These are phyloP conservation scores for Poecilia gillii DNA, from an alignment of 2,797 vertebrate genomes.

Conservation along the genomic window DNA sequence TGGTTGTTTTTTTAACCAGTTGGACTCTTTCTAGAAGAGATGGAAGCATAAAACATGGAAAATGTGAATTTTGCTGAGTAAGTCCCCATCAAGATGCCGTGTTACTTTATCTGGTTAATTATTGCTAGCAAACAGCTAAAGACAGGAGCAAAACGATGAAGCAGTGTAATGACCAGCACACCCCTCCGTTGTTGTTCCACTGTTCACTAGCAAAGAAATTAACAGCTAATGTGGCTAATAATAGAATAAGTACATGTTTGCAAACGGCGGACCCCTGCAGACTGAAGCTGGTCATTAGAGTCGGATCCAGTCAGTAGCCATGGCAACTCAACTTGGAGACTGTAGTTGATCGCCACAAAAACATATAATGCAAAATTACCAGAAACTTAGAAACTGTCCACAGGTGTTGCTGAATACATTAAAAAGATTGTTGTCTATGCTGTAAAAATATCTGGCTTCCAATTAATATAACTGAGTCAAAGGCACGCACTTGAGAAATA, in stretches of 20 bases:
- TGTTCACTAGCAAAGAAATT: not conserved
- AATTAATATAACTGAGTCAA: not conserved
- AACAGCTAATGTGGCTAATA: not conserved
- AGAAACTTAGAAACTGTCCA: not conserved
- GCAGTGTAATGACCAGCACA: not conserved
- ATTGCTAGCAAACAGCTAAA: not conserved
- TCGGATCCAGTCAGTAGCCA: not conserved
- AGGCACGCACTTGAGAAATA: not conserved
- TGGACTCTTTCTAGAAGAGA: not conserved
- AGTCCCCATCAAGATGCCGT: no score
- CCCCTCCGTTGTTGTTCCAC: not conserved
- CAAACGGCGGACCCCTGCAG: not conserved
- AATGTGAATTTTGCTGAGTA: no score
- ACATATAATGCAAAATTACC: not conserved
- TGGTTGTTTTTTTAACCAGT: no score
- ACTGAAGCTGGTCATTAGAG: not conserved
- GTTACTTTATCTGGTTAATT: no score
- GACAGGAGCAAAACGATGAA: not conserved
- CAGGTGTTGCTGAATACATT: not conserved
- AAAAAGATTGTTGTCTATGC: not conserved
- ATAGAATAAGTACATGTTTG: not conserved
- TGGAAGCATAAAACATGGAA: not conserved
- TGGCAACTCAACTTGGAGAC: not conserved
- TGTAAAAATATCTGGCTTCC: not conserved
- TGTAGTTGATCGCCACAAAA: not conserved